Evolutionary conservation across 2,888 invertebrate species (phyloP), one percentile per base, ranked within the genome.

Genomic region (Cactoblastis cactorum): DNA sequence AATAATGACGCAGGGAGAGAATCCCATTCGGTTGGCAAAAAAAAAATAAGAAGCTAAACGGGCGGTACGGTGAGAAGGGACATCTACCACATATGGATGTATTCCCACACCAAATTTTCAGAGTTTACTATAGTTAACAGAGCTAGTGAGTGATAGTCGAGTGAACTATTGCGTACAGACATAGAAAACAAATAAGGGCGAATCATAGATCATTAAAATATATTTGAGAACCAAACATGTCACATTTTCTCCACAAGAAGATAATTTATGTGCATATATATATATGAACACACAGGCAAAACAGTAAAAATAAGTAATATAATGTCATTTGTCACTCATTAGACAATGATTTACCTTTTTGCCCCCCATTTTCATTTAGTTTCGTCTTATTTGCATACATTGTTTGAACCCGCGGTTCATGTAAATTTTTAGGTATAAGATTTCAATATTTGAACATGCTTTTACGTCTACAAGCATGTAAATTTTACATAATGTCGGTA

Each of bases 241-340:
- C 45, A 46, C 19, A 46, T 46, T 46, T 46, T 46, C 45, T 46
- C 33, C 18, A 28, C 17, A 28, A 17, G 14, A 37, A 48, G 17
- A 48, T 37, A 48, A 48, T 24, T 19, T 41, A 39, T 49, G 49
- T 32, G 49, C 38, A 39, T 49, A 41, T 22, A 14, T 32, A 49
- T 12, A 32, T 8, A 4, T 33, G 46, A 34, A 39, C 14, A 49
- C 18, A 41, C 19, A 8, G 8, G 41, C 22, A 24, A 48, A 37
- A 49, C 49, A 49, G n/a, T n/a, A 41, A 33, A 39, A 33, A 19
- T 33, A 41, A 41, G 12, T 22, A 19, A 38, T 48, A 38, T 32
- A 47, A 48, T 49, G 49, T 39, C 49, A 49, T 32, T 49, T 49
- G 49, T 49, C 32, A 39, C 39, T 39, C 48, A 24, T 46, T 37